Evolutionary conservation across 2,797 vertebrate genomes (phyloP).

Genomic region (Notamacropus eugenii): DNA sequence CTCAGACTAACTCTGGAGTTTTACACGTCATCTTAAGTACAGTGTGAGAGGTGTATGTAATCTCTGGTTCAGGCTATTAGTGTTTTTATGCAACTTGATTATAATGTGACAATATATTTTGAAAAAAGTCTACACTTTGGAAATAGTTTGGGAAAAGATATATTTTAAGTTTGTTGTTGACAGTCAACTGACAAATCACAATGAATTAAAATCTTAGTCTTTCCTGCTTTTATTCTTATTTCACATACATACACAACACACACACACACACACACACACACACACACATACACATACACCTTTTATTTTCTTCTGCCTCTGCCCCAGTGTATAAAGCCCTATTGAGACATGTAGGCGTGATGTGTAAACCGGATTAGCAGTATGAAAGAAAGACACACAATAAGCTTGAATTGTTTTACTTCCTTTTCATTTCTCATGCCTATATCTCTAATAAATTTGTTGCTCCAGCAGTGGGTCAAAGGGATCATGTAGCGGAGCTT

Average conservation of each 20-base stretch:
- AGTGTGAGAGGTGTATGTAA: constrained; percentile 60
- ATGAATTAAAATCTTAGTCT: constrained; percentile 78
- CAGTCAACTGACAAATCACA: constrained; percentile 71
- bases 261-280: constrained; percentile 22
- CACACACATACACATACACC: constrained; percentile 74
- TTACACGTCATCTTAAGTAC: constrained; percentile 57
- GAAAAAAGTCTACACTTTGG: constrained; percentile 59
- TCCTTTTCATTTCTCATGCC: constrained; percentile 88
- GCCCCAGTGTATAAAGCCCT: constrained; percentile 87
- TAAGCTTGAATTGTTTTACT: constrained; percentile 89
- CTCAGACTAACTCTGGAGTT: constrained; percentile 28
- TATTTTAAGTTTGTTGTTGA: constrained; percentile 63
- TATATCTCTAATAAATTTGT: constrained; percentile 90
- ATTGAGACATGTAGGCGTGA: constrained; percentile 88
- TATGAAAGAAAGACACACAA: constrained; percentile 89
- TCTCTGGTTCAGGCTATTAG: constrained; percentile 58
- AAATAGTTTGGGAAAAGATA: constrained; percentile 55
- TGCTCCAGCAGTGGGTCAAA: constrained; percentile 87
- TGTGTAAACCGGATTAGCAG: constrained; percentile 90
- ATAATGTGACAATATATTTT: constrained; percentile 66
- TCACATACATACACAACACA: neutral
- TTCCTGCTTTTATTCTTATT: constrained; percentile 73
- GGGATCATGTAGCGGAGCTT: constrained; percentile 81
- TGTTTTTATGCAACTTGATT: constrained; percentile 50
- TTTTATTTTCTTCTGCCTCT: constrained; percentile 87